A percentile compares a stretch with the other conserved stretches of the same genome.
Conservation (phyloP, 2,113 vertebrate genomes). For the Origma solitaria region DNA sequence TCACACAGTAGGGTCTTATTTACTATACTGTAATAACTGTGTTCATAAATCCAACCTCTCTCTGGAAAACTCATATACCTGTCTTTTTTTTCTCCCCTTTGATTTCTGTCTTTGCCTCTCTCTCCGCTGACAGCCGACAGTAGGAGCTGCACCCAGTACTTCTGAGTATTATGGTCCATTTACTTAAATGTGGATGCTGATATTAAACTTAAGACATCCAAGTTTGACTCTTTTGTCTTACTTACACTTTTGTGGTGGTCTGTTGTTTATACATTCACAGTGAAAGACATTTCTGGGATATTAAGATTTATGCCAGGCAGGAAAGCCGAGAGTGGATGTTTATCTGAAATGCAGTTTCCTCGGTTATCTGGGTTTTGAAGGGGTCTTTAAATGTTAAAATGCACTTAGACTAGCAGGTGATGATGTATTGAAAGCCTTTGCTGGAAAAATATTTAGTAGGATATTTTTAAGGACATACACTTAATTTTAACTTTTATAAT, state of each 20-base stretch:
- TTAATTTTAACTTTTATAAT: not conserved
- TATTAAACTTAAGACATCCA: slow-evolving; percentile 19
- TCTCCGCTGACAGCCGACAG: not conserved
- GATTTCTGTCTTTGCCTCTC: slow-evolving; percentile 3
- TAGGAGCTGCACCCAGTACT: not conserved
- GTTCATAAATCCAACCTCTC: slow-evolving; percentile 51
- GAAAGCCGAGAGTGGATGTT: not conserved
- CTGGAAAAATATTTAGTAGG: not conserved
- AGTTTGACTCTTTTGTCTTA: slow-evolving; percentile 37
- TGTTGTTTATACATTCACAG: slow-evolving; percentile 2
- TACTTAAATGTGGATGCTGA: not conserved
- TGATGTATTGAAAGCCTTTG: not conserved
- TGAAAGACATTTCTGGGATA: slow-evolving; percentile 9
- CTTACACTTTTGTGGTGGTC: slow-evolving; percentile 19
- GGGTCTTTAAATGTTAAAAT: slow-evolving; percentile 19
- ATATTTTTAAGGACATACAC: not conserved
- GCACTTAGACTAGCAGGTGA: not conserved
- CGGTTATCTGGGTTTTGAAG: not conserved
- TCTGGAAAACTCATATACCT: slow-evolving; percentile 11
- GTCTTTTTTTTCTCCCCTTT: not conserved
- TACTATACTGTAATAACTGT: slow-evolving; percentile 52
- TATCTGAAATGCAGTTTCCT: not conserved
- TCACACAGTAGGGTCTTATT: slow-evolving; percentile 51
- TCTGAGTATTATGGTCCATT: slow-evolving; percentile 14
- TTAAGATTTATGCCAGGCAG: slow-evolving; percentile 24